A percentile compares a stretch with the other conserved stretches of the same genome.
These are phyloP conservation scores for Eremobia ochroleuca DNA, from an alignment of 2,888 invertebrate genomes.

Conservation along the genomic window DNA sequence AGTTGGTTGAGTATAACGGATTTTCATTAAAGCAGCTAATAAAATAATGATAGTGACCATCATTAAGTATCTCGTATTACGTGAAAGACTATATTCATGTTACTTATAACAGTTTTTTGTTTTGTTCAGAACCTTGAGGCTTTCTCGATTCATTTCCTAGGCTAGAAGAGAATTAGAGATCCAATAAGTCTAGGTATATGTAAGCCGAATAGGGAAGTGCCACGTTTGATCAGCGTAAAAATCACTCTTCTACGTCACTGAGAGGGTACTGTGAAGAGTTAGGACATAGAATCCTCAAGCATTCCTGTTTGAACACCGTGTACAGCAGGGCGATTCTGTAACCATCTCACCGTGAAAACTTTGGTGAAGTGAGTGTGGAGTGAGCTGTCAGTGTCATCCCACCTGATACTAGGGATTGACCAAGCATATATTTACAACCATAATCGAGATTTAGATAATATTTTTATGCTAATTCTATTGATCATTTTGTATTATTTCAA, in stretches of 20 bases:
- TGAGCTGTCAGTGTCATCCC: no score
- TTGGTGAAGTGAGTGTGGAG: no score
- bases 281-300: background rate
- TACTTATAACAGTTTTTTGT: background rate
- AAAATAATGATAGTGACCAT: background rate
- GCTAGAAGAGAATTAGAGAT: background rate
- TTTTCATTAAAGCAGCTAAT: background rate
- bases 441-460: no score
- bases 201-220: background rate
- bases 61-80: no score
- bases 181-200: background rate
- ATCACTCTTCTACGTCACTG: background rate
- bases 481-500: no score
- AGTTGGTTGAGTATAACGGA: background rate
- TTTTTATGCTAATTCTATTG: no score
- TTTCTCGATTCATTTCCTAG: background rate
- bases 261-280: background rate
- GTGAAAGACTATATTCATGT: background rate
- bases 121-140: background rate
- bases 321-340: no score
- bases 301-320: background rate
- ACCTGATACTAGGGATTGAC: no score
- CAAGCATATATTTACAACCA: no score
- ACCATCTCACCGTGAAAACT: no score
- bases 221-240: background rate